Evolutionary conservation across 2,888 invertebrate genomes (phyloP).

Genomic region (Galeopsomyia nigrocyanea): DNA sequence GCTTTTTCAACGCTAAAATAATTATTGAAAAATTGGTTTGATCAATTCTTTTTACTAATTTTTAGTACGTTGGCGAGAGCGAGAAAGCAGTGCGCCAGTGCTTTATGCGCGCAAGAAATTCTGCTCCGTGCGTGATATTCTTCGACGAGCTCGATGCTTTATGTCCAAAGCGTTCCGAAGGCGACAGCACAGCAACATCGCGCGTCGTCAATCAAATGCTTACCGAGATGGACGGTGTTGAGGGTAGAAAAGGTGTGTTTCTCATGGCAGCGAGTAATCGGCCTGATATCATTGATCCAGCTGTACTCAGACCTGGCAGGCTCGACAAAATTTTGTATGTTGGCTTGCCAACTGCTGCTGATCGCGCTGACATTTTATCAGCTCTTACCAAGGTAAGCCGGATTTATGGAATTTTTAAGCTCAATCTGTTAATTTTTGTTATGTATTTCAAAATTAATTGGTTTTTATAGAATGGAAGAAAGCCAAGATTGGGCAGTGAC

Average conservation of each 20-base stretch:
- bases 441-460: constrained; percentile 1
- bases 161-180: constrained; percentile 89
- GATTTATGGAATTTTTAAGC: background rate
- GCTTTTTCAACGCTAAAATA: too few species aligned
- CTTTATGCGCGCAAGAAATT: constrained; percentile 94
- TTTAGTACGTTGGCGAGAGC: constrained; percentile 96
- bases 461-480: constrained; percentile 78
- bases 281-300: constrained; percentile 97
- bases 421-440: background rate
- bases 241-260: constrained; percentile 91
- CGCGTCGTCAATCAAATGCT: constrained; percentile 96
- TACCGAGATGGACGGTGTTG: constrained; percentile 99
- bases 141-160: constrained; percentile 98
- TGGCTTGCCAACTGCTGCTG: constrained; percentile 84
- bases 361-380: constrained; percentile 88
- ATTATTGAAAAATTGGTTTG: background rate
- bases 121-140: constrained; percentile 97
- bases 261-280: constrained; percentile 97
- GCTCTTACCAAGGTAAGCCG: constrained; percentile 85
- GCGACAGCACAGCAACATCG: constrained; percentile 80
- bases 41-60: constrained; percentile 42
- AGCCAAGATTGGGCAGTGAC: constrained; percentile 81
- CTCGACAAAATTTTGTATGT: constrained; percentile 92
- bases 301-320: constrained; percentile 91
- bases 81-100: constrained; percentile 97